A percentile compares a stretch with the other conserved stretches of the same genome.
Evolutionary conservation across 2,888 invertebrate genomes (phyloP).

Genomic region (Terebella lapidaria): DNA sequence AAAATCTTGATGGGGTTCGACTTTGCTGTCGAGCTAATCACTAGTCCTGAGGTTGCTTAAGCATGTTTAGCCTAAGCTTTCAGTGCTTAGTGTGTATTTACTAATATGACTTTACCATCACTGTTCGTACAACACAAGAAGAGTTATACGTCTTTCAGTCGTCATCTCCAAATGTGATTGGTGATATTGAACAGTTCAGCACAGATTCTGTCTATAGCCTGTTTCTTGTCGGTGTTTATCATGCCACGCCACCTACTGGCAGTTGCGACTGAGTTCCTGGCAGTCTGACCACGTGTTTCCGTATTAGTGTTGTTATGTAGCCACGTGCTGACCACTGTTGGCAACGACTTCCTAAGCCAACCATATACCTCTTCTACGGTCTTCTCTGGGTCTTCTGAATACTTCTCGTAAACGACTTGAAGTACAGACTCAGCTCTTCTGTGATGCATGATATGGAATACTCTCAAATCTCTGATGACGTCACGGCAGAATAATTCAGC

Average conservation of each 20-base stretch:
- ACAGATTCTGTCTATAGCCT: too few species aligned
- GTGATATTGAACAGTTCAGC: too few species aligned
- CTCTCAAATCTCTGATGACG: background rate
- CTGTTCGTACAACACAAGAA: too few species aligned
- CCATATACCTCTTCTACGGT: background rate
- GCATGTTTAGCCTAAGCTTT: too few species aligned
- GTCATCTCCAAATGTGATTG: too few species aligned
- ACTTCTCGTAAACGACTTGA: background rate
- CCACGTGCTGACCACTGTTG: background rate
- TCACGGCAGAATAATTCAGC: background rate
- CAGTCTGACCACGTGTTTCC: background rate
- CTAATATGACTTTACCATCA: too few species aligned
- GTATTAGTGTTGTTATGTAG: background rate
- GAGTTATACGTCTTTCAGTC: too few species aligned
- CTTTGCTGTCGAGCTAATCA: too few species aligned
- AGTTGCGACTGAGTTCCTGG: background rate
- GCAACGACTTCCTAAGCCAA: background rate
- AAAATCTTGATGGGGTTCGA: too few species aligned
- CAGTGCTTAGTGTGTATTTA: too few species aligned
- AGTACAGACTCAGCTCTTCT: background rate
- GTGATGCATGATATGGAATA: background rate
- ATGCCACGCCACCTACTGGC: background rate
- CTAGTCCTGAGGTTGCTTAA: too few species aligned
- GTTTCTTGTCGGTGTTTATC: too few species aligned
- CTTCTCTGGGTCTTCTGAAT: background rate